Evolutionary conservation across 2,113 vertebrate species (phyloP), one percentile per base, ranked within the genome.

Genomic region (Platysteira castanea): DNA sequence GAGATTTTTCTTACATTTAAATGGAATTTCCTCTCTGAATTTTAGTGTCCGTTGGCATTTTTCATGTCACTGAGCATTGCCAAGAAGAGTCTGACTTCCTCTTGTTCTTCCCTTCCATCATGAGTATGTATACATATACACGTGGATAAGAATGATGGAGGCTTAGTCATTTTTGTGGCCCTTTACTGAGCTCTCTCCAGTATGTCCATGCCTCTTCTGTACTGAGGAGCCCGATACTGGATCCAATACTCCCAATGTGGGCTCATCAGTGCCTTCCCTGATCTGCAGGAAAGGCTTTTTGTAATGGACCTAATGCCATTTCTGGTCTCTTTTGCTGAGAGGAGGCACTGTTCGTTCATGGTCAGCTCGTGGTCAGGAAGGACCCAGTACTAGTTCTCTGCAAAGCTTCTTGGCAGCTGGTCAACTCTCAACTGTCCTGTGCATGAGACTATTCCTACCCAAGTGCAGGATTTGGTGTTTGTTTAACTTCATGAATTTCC

Each of bases 161-260:
- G 15, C 13, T 75, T 56, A 33, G 28, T 41, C 1, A 10, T 26
- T 15, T 84, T 75, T 80, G 24, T 24, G 9, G 3, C n/a, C 52
- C 18, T 85, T 61, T 7, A 1, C 35, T 77, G 18, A 28, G 17
- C 2, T 35, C 4, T 37, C 10, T 75, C 15, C 9, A 23, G 11
- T 61, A 53, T n/a, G 15, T 53, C 11, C 9, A 28, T 61, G 14
- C 21, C 17, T 84, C 6, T 57, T 35, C 10, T 86, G 21, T 22
- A 41, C 7, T 42, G 30, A 33, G 11, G 11, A 69, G 1, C 6
- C 33, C 5, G 39, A 3, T n/a, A 59, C 7, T 52, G 22, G 30
- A 52, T 10, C 1, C 10, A 60, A 1, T 8, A 18, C 11, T 77
- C 14, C 24, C 0, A 0, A 16, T 18, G 9, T 50, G 15, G 10